phyloP scores from a whole-genome alignment of 2,797 vertebrate genomes.

The Helicolenus hilgendorfi region DNA sequence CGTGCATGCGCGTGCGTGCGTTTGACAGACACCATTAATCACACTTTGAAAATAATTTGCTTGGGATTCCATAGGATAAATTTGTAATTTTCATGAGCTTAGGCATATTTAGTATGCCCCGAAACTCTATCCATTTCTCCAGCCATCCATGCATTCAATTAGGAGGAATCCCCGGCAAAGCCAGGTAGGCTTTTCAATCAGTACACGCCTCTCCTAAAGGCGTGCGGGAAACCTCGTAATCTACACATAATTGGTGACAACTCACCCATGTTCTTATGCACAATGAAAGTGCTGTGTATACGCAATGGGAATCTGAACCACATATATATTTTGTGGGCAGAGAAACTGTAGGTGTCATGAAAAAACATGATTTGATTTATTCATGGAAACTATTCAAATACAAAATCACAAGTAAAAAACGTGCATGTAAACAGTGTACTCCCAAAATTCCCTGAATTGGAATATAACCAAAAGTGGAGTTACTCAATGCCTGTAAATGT shows the following conservation, averaged over 20 bases:
- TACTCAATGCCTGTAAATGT: neutral
- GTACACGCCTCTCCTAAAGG: constrained; percentile 21
- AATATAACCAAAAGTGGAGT: neutral
- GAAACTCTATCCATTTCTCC: constrained; percentile 71
- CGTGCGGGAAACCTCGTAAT: constrained; percentile 51
- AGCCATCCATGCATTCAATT: constrained; percentile 82
- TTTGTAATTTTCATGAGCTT: constrained; percentile 81
- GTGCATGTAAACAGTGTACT: neutral
- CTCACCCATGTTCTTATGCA: constrained; percentile 33
- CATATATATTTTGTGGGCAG: neutral
- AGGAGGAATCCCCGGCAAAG: constrained; percentile 66
- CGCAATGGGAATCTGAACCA: neutral
- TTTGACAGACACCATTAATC: constrained; percentile 84
- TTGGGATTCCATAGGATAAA: constrained; percentile 73
- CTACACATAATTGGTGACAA: constrained; percentile 55
- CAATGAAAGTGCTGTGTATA: neutral
- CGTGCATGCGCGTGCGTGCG: too few relatives aligned
- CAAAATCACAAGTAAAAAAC: neutral
- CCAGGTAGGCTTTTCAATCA: constrained; percentile 76
- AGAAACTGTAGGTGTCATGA: neutral
- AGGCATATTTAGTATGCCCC: constrained; percentile 67
- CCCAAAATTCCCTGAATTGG: neutral
- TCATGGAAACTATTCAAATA: neutral
- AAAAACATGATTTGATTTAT: neutral
- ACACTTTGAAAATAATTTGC: constrained; percentile 86